Base-by-base conservation (phyloP, 2,797 vertebrate species). In the Cyprinella venusta region DNA sequence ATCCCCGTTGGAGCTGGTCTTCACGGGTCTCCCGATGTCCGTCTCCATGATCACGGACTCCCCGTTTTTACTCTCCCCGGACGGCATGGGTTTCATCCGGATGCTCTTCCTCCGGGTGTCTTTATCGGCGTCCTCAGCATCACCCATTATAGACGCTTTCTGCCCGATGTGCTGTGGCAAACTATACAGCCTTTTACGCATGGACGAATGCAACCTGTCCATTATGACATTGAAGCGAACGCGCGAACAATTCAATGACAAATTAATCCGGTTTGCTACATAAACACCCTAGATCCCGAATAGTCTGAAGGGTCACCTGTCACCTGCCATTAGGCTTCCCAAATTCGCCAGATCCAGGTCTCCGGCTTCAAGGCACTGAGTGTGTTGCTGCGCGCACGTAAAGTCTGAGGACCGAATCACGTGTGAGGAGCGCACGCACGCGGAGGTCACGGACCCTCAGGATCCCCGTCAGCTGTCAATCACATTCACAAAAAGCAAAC, bases 141-240 rank as follows among this genome's bases (percentile, higher is more conserved):
- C 97, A 87, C 97, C 96, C 96, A 98, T 97, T 89, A 97, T 96
- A 80, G 96, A 96, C 85, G 96, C 94, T 93, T 96, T 97, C 92
- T 96, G 94, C 92, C 96, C 97, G 90, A 97, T 95, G 93, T 98
- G 97, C 93, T 96, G 98, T 92, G 98, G 98, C 91, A 99, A 96
- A 94, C 98, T 99, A 95, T 98, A 98, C 84, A 99, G 96, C 93
- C 98, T 96, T 95, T 98, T 97, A 95, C 98, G 97, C 98, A 98
- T 99, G 94, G 98, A 97, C 89, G 97, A 96, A 91, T 97, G 97
- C 91, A 98, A 93, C 94, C 96, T 96, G 93, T 97, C 98, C 97
- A 99, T 99, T 95, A 95, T 94, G 94, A 91, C 93, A 94, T 89
- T 90, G 92, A 93, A 85, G 91, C 86, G 68, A 45, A 40, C 38